Evolutionary conservation across 2,113 vertebrate genomes (phyloP).

Genomic region (Sylvilagus bachmani): DNA sequence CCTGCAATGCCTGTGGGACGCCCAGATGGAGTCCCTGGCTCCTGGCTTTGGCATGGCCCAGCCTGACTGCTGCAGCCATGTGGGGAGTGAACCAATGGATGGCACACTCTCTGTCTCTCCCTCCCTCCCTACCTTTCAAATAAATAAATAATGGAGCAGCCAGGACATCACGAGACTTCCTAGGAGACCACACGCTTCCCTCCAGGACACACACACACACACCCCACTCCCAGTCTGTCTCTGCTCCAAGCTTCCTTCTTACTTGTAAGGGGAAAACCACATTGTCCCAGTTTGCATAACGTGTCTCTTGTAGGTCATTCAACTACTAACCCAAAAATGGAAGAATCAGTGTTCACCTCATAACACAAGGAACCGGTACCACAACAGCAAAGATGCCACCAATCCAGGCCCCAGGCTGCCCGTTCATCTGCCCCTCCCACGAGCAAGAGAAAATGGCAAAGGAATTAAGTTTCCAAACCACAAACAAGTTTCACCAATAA

Average conservation of each 20-base stretch:
- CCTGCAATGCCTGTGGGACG: no score
- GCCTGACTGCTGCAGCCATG: no score
- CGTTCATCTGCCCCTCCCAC: background rate
- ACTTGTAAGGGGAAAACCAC: background rate
- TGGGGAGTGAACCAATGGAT: no score
- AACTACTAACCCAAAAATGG: background rate
- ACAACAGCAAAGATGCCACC: background rate
- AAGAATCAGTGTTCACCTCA: constrained; percentile 26
- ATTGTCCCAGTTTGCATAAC: background rate
- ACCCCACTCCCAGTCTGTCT: background rate
- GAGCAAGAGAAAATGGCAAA: background rate
- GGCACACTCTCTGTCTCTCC: no score
- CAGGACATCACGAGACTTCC: background rate
- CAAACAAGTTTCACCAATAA: background rate
- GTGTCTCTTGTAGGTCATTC: background rate
- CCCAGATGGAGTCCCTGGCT: no score
- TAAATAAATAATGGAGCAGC: background rate
- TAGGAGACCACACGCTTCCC: background rate
- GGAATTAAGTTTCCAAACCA: background rate
- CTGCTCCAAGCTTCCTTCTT: background rate
- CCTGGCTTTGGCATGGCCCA: no score
- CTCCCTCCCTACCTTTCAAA: no score
- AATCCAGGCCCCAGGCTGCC: background rate
- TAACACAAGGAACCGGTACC: background rate
- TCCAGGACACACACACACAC: background rate